Base-by-base conservation (phyloP, 2,888 invertebrate species). In the Scaptomyza tumidula region DNA sequence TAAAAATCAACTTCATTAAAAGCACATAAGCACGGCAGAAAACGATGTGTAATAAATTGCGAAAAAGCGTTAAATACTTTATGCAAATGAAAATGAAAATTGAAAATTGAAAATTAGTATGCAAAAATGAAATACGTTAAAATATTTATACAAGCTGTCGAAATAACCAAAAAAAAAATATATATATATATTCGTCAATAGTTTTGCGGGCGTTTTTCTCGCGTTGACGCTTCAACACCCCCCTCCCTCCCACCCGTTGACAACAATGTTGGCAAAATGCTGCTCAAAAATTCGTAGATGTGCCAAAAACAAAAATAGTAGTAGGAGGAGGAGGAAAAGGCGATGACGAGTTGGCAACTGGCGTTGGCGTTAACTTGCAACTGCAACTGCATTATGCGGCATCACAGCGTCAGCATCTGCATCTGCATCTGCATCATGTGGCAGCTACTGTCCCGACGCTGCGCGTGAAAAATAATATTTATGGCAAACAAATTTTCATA, bases 401-500 rank as follows among this genome's bases (percentile, higher is more conserved):
- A 35, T 27, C 6, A 10, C 10, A 10, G 33, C 33, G 6, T 10
- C 19, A n/a, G 65, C 61, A 62, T 62, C 62, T 44, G 62, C 63
- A 62, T 57, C 43, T 57, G 56, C 56, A 57, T 27, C 48, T 24
- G 60, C 58, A 69, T 75, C 58, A 69, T 75, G 69, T 50, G 66
- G 73, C 82, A 66, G 83, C 80, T 81, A 81, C 80, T 60, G 86
- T 73, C 64, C 78, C 81, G 67, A 50, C 71, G 75, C 84, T 71
- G 75, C 84, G 78, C 84, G 78, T 83, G 86, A 81, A 82, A 86
- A 83, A 74, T 56, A 79, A 83, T 87, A 84, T 87, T 87, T 84
- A 87, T 87, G 87, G 87, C 87, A 87, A 87, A 87, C 83, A 84
- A 84, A 84, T 84, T 87, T 84, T 82, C 83, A 73, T 82, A 85